A percentile compares a stretch with the other conserved stretches of the same genome.
phyloP scores from a whole-genome alignment of 2,797 vertebrate species.

The Pitangus sulphuratus region DNA sequence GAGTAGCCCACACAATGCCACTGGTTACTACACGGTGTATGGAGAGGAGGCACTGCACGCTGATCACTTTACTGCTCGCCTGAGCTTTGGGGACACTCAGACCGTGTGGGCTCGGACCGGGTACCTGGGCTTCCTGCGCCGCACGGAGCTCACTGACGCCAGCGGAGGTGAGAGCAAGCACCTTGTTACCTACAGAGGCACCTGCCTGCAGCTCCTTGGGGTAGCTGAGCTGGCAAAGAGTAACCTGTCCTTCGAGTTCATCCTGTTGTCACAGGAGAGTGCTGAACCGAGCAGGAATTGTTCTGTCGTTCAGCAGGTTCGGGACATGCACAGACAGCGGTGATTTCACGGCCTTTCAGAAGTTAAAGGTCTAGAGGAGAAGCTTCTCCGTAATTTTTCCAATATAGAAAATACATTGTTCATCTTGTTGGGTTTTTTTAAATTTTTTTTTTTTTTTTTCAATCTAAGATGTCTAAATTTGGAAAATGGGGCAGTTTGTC shows the following conservation, averaged over 20 bases:
- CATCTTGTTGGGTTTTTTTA: neutral
- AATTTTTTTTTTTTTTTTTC: neutral
- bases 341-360: neutral
- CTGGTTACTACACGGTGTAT: slow-evolving; percentile 93
- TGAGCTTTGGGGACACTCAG: slow-evolving; percentile 95
- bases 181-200: too few species aligned
- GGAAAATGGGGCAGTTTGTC: neutral
- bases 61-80: slow-evolving; percentile 92
- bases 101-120: slow-evolving; percentile 93
- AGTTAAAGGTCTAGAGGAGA: neutral
- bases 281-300: neutral
- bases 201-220: neutral
- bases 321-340: neutral
- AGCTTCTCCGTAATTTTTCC: neutral
- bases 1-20: slow-evolving; percentile 94
- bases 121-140: slow-evolving; percentile 94
- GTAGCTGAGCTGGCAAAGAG: neutral
- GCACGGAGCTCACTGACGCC: slow-evolving; percentile 94
- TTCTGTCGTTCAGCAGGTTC: neutral
- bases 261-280: neutral
- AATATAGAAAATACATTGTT: neutral
- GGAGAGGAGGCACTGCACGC: slow-evolving; percentile 93
- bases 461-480: neutral
- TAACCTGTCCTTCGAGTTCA: neutral
- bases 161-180: slow-evolving; percentile 85